These are phyloP conservation scores for Microdon myrmicae DNA, from an alignment of 2,888 invertebrate species.

Conservation along the genomic window DNA sequence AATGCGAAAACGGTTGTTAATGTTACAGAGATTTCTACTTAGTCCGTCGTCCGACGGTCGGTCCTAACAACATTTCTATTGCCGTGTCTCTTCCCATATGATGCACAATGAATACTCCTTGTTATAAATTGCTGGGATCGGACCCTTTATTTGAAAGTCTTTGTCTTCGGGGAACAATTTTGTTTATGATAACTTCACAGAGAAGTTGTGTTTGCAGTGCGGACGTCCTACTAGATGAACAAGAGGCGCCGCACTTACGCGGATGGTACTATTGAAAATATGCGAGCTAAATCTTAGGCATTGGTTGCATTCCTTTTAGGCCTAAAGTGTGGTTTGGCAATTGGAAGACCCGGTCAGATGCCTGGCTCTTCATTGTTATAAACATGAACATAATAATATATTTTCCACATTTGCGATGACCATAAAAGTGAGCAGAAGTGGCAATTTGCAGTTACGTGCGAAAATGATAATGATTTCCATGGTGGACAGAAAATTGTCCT, in stretches of 20 bases:
- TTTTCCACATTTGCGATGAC: constrained; percentile 50
- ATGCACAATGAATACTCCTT: constrained; percentile 12
- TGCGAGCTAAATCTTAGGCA: constrained; percentile 28
- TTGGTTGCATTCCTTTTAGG: constrained; percentile 38
- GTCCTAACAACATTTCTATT: constrained; percentile 39
- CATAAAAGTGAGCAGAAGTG: constrained; percentile 38
- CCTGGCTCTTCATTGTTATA: constrained; percentile 23
- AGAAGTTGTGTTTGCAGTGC: constrained; percentile 42
- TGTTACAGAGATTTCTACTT: constrained; percentile 36
- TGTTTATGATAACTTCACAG: constrained; percentile 42
- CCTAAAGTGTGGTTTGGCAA: constrained; percentile 31
- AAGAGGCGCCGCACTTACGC: too few relatives aligned
- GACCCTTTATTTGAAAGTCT: constrained; percentile 18
- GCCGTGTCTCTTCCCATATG: constrained; percentile 18
- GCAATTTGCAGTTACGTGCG: constrained; percentile 38
- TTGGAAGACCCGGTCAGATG: too few relatives aligned
- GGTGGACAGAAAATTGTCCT: constrained; percentile 38
- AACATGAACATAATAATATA: constrained; percentile 46
- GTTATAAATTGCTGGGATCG: constrained; percentile 37
- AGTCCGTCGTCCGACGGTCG: constrained; percentile 19
- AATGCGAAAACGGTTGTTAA: constrained; percentile 21
- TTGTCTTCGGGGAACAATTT: constrained; percentile 38
- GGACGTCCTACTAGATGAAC: neutral
- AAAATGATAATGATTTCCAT: constrained; percentile 49
- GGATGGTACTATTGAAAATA: constrained; percentile 9